Base-by-base conservation (phyloP, 2,113 vertebrate genomes). In the Catharus minimus region DNA sequence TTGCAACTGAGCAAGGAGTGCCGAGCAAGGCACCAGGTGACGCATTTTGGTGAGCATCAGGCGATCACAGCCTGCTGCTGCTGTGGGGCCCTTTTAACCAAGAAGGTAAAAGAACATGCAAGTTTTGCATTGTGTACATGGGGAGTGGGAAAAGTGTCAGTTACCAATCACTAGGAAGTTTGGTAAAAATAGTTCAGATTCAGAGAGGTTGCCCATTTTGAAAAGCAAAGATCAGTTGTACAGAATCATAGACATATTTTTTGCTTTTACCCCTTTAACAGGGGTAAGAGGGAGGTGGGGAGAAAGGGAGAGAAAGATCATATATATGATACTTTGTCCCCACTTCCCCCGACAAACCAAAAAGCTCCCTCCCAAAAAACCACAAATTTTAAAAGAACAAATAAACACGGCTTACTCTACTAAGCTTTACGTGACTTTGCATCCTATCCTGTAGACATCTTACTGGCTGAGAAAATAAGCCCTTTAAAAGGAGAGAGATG, bases 111-210 rank as follows among this genome's bases (percentile, higher is more conserved):
- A 65, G 26, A 46, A 41, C 16, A 2, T 0, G 13, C 2, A 5
- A 27, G 68, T 23, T 24, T 49, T 56, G 30, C 7, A 3, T 2
- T 15, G 32, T 2, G 0, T 10, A 18, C 4, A 4, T 0, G 1
- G 10, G 18, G 53, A 19, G 41, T 39, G 85, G 52, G 49, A 76
- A 58, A 85, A 38, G 28, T 1, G 7, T 32, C 15, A 9, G 19
- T 41, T 28, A n/a, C 2, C 10, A 6, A 12, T 62, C n/a, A 6
- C 33, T 15, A 7, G 19, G 30, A 82, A 78, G 44, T 14, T 18
- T 6, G 16, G 53, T 30, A 36, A 80, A 62, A 61, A 36, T 22
- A 57, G 15, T 39, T 33, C 21, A 5, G 18, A 27, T 14, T 47
- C 23, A 18, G 49, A 77, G 49, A 64, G 22, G 61, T 21, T 44